Percentiles rank a stretch among this genome's conserved stretches.
These are phyloP conservation scores for Cotesia glomerata DNA, from an alignment of 1,140 invertebrate species.

Conservation along the genomic window DNA sequence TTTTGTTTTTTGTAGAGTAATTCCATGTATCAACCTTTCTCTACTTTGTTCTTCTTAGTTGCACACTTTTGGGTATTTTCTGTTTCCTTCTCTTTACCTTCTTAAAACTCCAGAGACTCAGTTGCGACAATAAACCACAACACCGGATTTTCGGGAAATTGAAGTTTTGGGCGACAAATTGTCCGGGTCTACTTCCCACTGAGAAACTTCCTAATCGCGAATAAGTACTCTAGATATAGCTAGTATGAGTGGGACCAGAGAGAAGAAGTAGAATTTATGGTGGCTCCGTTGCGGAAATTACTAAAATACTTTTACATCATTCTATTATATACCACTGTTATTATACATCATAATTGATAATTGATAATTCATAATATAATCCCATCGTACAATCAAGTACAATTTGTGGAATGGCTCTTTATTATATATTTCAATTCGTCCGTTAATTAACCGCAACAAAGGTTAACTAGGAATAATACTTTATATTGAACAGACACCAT, in stretches of 20 bases:
- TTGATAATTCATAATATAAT: no score
- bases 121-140: conserved; percentile 25
- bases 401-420: no score
- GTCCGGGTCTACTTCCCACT: conserved; percentile 14
- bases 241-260: conserved; percentile 8
- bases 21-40: conserved; percentile 11
- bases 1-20: neutral
- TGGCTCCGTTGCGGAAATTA: neutral
- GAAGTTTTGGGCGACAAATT: conserved; percentile 43
- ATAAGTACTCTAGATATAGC: neutral
- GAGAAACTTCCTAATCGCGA: conserved; percentile 33
- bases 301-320: no score
- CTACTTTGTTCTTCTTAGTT: conserved; percentile 16
- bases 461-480: no score
- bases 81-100: conserved; percentile 12
- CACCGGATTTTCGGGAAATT: conserved; percentile 37
- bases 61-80: conserved; percentile 6
- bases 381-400: no score
- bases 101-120: neutral
- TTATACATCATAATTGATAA: no score
- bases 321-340: no score
- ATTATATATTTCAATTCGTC: no score
- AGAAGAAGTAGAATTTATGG: neutral
- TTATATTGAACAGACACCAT: no score
- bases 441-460: no score